Conservation (phyloP, 2,888 invertebrate species). For the Lysandra bellargus region DNA sequence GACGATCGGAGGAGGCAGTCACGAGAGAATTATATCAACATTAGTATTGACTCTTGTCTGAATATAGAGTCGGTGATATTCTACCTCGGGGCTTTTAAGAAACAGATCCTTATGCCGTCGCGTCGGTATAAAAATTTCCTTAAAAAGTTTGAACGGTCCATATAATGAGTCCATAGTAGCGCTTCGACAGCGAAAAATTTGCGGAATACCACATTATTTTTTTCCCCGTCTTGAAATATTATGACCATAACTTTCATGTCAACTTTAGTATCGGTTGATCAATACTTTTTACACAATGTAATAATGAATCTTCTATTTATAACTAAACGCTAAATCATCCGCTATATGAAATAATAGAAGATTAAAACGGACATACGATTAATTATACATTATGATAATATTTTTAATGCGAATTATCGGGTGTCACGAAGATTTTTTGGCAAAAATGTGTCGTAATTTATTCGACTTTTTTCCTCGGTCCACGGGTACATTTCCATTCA, state of each 20-base stretch:
- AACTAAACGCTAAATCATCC: neutral
- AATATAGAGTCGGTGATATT: no score
- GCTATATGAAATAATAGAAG: neutral
- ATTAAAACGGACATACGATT: neutral
- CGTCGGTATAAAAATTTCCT: no score
- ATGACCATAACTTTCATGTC: neutral
- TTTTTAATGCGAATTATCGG: neutral
- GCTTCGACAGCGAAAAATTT: neutral
- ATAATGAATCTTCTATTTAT: neutral
- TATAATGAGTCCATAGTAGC: neutral
- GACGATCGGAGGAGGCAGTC: conserved; percentile 10
- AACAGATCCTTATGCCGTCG: no score
- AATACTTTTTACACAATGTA: neutral
- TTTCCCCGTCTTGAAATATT: neutral
- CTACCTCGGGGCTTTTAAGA: no score
- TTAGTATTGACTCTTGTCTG: neutral
- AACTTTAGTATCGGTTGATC: neutral
- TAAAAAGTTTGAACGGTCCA: no score
- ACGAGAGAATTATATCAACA: neutral
- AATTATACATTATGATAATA: neutral
- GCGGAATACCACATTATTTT: neutral
- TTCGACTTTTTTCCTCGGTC: neutral
- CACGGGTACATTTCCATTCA: neutral
- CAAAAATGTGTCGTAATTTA: neutral
- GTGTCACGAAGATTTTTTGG: neutral